Evolutionary conservation across 2,113 vertebrate species (phyloP), one percentile per base, ranked within the genome.

Genomic region (Dicrurus megarhynchus): DNA sequence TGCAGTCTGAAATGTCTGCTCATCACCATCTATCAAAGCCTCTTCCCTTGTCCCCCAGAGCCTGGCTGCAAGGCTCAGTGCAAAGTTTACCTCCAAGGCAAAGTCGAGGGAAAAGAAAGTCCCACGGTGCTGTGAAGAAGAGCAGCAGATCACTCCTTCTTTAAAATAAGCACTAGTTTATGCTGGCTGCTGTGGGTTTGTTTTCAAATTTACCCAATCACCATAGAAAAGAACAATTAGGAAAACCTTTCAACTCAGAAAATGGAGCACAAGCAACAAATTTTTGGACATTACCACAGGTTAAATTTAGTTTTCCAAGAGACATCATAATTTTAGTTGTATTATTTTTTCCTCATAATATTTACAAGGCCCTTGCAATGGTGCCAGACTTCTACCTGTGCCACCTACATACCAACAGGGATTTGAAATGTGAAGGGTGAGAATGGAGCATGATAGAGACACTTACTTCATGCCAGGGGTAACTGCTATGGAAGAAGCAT

Each of bases 211-310:
- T 67, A 63, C 5, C 9, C 24, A 35, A 32, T 50, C 20, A n/a
- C 21, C 1, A 0, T 1, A 1, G 19, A 68, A 71, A n/a, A 75
- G 20, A 75, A 23, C 6, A 42, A 12, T 4, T 3, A 76, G 9
- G 11, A 70, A 64, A 84, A 59, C 5, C 3, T 44, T 64, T 56
- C 30, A 44, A 6, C 7, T 32, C 13, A 42, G 52, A 71, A 56
- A 16, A 56, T 1, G 4, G 16, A 91, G 26, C 4, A 39, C 22
- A 64, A 42, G 8, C 23, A 67, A 37, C 7, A 41, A 47, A 2
- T 0, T 46, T 75, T 53, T 59, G 24, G 65, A 27, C 20, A 28
- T 42, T n/a, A 47, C 2, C 17, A 71, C 13, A 46, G 46, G 16
- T 41, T 84, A 35, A 88, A 75, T 61, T 30, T 52, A 16, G 42